A percentile compares a stretch with the other conserved stretches of the same genome.
phyloP scores from a whole-genome alignment of 2,888 invertebrate genomes.

The Callyntrura sp. region DNA sequence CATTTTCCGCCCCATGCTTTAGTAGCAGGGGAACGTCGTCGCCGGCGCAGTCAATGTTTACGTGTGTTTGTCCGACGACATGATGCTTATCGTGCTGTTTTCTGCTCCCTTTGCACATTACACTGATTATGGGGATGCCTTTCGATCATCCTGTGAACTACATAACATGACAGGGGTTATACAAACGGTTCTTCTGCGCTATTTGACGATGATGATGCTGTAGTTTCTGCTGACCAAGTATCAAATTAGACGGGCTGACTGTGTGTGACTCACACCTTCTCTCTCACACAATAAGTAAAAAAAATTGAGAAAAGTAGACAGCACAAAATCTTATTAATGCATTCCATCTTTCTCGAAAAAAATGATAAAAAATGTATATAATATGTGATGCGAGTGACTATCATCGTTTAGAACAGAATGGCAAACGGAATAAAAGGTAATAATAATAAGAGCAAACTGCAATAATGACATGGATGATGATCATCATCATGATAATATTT shows the following conservation, averaged over 20 bases:
- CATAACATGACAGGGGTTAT: conserved; percentile 39
- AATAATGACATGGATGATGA: conserved; percentile 47
- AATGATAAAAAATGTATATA: background rate
- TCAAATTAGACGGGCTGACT: conserved; percentile 21
- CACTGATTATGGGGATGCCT: conserved; percentile 24
- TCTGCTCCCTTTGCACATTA: conserved; percentile 18
- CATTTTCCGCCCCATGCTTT: background rate
- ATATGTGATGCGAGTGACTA: background rate
- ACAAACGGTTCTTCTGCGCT: conserved; percentile 3
- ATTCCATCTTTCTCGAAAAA: conserved; percentile 7
- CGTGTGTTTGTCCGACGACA: conserved; percentile 19
- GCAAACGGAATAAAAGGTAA: background rate
- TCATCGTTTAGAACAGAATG: background rate
- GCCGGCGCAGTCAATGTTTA: background rate
- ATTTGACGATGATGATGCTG: conserved; percentile 19
- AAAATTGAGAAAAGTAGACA: background rate
- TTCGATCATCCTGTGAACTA: conserved; percentile 23
- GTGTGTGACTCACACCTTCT: conserved; percentile 18
- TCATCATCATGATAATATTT: conserved; percentile 51
- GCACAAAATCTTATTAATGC: background rate
- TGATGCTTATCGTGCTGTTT: conserved; percentile 5
- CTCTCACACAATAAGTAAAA: conserved; percentile 26
- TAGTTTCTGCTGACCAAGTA: conserved; percentile 26
- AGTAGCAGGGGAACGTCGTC: background rate
- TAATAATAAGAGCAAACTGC: conserved; percentile 30